phyloP scores from a whole-genome alignment of 2,797 vertebrate genomes.

The Enoplosus armatus region DNA sequence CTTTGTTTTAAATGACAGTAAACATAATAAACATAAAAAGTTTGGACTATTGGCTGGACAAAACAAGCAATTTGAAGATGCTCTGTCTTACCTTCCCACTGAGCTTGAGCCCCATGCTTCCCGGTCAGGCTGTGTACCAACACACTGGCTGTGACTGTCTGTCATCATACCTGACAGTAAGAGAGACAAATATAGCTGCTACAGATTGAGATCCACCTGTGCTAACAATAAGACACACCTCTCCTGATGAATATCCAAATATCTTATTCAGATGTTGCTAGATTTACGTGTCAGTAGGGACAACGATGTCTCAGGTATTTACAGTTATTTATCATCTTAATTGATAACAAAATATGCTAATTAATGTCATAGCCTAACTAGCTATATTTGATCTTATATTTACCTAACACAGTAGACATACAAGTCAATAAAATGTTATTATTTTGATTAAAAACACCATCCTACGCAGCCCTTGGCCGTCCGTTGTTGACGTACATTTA shows the following conservation, averaged over 20 bases:
- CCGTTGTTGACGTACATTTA: background rate
- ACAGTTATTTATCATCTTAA: background rate
- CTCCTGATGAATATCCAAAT: background rate
- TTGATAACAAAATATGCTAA: background rate
- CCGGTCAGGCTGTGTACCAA: slow-evolving; percentile 54
- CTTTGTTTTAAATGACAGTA: background rate
- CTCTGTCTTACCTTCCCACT: slow-evolving; percentile 80
- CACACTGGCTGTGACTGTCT: slow-evolving; percentile 40
- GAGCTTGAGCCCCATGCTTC: slow-evolving; percentile 79
- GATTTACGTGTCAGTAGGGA: background rate
- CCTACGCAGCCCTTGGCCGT: slow-evolving; percentile 4
- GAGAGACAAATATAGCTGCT: background rate
- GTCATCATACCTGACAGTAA: slow-evolving; percentile 72
- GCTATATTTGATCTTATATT: background rate
- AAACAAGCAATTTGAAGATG: background rate
- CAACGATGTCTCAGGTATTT: too few relatives aligned
- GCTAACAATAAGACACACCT: background rate
- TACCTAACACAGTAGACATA: background rate
- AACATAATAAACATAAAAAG: background rate
- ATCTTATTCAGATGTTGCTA: background rate
- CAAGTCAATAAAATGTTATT: background rate
- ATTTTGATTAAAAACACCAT: slow-evolving; percentile 8
- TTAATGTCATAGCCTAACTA: background rate
- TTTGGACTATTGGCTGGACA: background rate
- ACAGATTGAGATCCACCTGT: fast-evolving